Percentiles rank a stretch among this genome's conserved stretches.
phyloP scores from a whole-genome alignment of 1,140 invertebrate genomes.

The Parasteatoda tepidariorum region DNA sequence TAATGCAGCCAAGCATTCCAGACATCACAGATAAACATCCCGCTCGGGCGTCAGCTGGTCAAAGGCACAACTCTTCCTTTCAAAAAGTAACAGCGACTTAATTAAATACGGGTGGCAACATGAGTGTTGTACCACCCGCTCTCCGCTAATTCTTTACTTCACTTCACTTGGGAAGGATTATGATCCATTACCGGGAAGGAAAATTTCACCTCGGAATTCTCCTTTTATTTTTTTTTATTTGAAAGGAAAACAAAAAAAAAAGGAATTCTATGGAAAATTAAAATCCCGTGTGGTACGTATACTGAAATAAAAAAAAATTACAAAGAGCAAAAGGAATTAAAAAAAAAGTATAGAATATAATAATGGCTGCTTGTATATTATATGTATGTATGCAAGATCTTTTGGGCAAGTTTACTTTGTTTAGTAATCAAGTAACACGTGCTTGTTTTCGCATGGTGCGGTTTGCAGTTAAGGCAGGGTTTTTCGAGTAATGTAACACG shows the following conservation, averaged over 20 bases:
- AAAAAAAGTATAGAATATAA: conserved; percentile 40
- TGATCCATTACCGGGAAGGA: conserved; percentile 57
- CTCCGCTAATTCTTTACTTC: conserved; percentile 57
- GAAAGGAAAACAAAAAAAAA: too few relatives aligned
- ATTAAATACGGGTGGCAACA: conserved; percentile 58
- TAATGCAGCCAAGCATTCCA: neutral
- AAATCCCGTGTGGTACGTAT: conserved; percentile 44
- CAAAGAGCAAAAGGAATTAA: neutral
- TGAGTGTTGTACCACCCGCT: conserved; percentile 17
- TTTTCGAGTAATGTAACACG: conserved; percentile 34
- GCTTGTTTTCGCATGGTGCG: conserved; percentile 34
- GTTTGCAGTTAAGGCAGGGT: conserved; percentile 25
- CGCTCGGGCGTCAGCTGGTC: conserved; percentile 51
- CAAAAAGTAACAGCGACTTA: conserved; percentile 58
- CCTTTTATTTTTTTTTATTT: too few relatives aligned
- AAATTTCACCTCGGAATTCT: conserved; percentile 39
- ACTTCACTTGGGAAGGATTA: conserved; percentile 52
- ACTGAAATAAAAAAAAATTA: conserved; percentile 18
- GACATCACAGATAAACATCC: neutral
- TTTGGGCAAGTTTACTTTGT: conserved; percentile 18
- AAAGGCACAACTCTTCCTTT: conserved; percentile 53
- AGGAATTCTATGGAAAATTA: conserved; percentile 45
- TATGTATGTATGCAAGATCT: conserved; percentile 53
- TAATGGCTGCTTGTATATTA: conserved; percentile 45
- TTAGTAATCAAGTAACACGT: conserved; percentile 51